These are phyloP conservation scores for Solenodon paradoxus DNA, from an alignment of 2,113 vertebrate genomes.

Conservation along the genomic window DNA sequence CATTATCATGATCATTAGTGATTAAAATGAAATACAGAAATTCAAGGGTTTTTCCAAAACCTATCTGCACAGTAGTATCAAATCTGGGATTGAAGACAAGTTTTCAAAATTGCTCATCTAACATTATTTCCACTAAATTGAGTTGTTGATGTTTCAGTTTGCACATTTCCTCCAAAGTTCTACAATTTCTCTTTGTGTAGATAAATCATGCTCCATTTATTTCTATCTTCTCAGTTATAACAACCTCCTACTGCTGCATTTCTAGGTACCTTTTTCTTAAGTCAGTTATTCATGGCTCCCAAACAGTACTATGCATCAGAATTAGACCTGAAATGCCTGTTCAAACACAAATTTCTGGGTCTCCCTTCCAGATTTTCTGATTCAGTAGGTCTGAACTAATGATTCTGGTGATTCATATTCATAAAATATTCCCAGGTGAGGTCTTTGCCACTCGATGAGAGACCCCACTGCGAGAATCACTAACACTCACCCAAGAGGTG, in stretches of 20 bases:
- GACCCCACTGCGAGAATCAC: background rate
- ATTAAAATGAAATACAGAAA: background rate
- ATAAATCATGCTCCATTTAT: background rate
- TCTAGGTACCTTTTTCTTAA: background rate
- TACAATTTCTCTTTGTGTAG: background rate
- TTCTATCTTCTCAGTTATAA: background rate
- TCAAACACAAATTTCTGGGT: background rate
- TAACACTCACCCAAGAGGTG: background rate
- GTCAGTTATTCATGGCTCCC: background rate
- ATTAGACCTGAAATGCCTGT: background rate
- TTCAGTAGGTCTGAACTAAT: background rate
- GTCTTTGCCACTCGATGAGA: background rate
- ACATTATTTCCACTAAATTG: slow-evolving; percentile 27
- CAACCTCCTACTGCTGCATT: background rate
- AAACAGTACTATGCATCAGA: background rate
- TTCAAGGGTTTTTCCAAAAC: background rate
- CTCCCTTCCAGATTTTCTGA: background rate
- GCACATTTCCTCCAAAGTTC: background rate
- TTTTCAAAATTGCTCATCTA: background rate
- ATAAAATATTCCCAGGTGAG: background rate
- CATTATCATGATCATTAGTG: background rate
- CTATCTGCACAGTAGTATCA: background rate
- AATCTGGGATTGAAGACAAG: background rate
- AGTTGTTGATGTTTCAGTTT: background rate
- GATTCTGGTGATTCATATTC: background rate